Percentiles rank a stretch among this genome's conserved stretches.
phyloP scores from a whole-genome alignment of 2,797 vertebrate species.

The Florisuga fusca region DNA sequence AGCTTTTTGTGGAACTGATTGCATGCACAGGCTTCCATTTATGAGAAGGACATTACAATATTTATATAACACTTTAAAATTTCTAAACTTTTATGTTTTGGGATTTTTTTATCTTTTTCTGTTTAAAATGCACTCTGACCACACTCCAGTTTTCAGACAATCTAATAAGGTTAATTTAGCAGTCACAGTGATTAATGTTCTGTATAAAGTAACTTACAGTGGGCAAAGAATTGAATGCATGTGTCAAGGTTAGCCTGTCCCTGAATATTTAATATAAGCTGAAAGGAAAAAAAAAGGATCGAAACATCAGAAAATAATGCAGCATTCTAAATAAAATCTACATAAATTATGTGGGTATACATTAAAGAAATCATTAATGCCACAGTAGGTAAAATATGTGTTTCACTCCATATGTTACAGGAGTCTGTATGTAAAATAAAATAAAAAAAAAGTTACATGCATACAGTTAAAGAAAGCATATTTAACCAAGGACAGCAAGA shows the following conservation, averaged over 20 bases:
- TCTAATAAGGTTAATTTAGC: slow-evolving; percentile 21
- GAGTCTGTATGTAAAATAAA: background rate
- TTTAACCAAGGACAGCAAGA: background rate
- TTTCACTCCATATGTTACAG: background rate
- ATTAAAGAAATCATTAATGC: background rate
- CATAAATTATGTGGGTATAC: background rate
- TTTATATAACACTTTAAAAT: background rate
- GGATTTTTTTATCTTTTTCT: background rate
- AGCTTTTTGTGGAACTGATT: background rate
- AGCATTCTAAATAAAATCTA: background rate
- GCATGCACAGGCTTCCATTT: background rate
- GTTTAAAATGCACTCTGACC: background rate
- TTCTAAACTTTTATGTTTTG: background rate
- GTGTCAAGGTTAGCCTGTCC: background rate
- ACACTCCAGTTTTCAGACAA: background rate
- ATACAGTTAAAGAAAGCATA: background rate
- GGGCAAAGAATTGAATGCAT: background rate
- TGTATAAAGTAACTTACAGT: background rate
- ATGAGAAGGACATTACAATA: background rate
- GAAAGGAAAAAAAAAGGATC: background rate
- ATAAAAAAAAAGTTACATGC: background rate
- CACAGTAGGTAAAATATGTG: background rate
- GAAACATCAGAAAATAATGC: background rate
- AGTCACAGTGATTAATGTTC: slow-evolving; percentile 33
- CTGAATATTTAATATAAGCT: background rate